Evolutionary conservation across 2,888 invertebrate genomes (phyloP), one percentile per base, ranked within the genome.

Genomic region (Zelleria hepariella): DNA sequence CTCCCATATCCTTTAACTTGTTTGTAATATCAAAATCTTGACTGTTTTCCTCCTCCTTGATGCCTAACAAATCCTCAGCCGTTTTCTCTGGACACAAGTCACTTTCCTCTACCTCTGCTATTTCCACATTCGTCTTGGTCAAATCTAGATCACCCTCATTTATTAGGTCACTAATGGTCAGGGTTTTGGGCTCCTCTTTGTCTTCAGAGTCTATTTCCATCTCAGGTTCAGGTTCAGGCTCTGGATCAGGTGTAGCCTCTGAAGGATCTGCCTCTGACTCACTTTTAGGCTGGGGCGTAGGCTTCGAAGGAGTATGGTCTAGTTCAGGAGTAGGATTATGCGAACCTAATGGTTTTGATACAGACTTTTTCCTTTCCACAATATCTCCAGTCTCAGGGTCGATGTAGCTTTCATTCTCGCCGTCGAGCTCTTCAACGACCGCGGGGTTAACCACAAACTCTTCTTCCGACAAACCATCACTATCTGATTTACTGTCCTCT

Each of bases 1-100:
- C 88, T 18, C 91, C 91, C 91, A 92, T 91, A 76, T 92, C 92
- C 71, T 91, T 91, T 55, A 91, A 73, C 71, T 92, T 92, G 65
- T 92, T 91, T 58, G 91, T 89, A 52, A 91, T 90, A 70, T 92
- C 91, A 72, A 89, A 90, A 66, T 92, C 91, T 60, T 86, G 80
- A 65, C 82, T 86, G 54, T 68, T 78, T 26, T 86, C 86, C 55
- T 86, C 86, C 62, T 82, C 77, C 67, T 85, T 82, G n/a, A 86
- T 75, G 61, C 76, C 78, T 62, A 88, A 68, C 56, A 86, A 66
- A 5, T 87, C 87, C 48, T 85, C 86, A 42, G 80, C 73, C 53
- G 77, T 72, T 67, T 86, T 87, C 5, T 83, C 87, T 32, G 84
- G 70, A 72, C 88, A 87, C 53, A 88, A 63, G 52, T 88, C 89